A percentile compares a stretch with the other conserved stretches of the same genome.
phyloP scores from a whole-genome alignment of 2,797 vertebrate genomes.

The Acanthurus leucopareius region DNA sequence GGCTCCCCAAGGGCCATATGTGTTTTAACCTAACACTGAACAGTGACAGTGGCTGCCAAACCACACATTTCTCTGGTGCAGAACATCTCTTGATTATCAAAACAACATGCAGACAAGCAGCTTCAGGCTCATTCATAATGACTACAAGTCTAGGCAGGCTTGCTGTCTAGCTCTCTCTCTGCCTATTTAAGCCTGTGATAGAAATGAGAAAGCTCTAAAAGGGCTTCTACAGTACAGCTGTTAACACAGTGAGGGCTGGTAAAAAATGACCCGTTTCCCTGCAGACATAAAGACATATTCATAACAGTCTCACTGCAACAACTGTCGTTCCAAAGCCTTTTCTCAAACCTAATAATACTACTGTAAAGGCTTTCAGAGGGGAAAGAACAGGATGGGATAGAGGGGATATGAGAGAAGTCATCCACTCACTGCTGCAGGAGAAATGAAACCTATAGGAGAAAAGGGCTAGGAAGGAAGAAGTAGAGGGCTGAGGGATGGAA shows the following conservation, averaged over 20 bases:
- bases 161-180: conserved; percentile 46
- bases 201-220: conserved; percentile 48
- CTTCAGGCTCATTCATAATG: conserved; percentile 70
- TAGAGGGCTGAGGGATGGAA: neutral
- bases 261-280: conserved; percentile 57
- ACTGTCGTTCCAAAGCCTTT: conserved; percentile 44
- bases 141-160: conserved; percentile 51
- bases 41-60: conserved; percentile 50
- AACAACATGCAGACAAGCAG: conserved; percentile 69
- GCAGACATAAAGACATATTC: conserved; percentile 58
- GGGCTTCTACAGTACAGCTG: conserved; percentile 49
- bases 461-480: neutral
- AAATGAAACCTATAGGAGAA: conserved; percentile 13
- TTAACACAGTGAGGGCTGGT: conserved; percentile 55
- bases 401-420: conserved; percentile 34
- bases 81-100: conserved; percentile 51
- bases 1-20: conserved; percentile 33
- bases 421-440: conserved; percentile 11
- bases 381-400: conserved; percentile 20
- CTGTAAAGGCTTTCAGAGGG: conserved; percentile 41
- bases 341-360: conserved; percentile 22
- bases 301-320: conserved; percentile 53
- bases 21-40: conserved; percentile 52
- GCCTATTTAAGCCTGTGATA: conserved; percentile 60
- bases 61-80: conserved; percentile 42